Evolutionary conservation across 2,888 invertebrate genomes (phyloP), one percentile per base, ranked within the genome.

Genomic region (Macaria notata): DNA sequence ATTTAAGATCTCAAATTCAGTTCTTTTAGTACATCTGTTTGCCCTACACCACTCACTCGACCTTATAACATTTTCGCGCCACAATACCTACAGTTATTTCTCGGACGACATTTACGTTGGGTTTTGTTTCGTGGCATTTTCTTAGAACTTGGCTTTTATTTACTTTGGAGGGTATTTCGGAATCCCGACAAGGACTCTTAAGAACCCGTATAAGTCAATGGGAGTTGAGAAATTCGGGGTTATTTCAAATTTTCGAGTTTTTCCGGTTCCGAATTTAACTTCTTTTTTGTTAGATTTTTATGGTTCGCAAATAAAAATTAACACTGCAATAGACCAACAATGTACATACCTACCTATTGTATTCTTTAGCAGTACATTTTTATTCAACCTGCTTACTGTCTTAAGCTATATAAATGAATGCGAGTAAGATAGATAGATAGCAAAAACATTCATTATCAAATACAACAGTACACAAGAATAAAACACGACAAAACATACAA

Each of bases 91-190:
- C 19, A 19, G 33, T 36, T 6, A 36, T 36, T 6, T 36, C 33
- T 3, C 33, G 33, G 33, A 36, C 33, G 33, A 36, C 33, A 36
- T 36, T 36, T 36, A 36, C 5, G 33, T 36, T 7, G 33, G 42
- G 42, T 41, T 49, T 42, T 49, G 49, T 49, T 49, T 42, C 42
- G 7, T 9, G 39, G 41, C 41, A 31, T 41, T 49, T 49, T 49
- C 41, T 31, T n/a, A 42, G 31, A 49, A 49, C 41, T 42, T 9
- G 42, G 9, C 7, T n/a, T 30, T 42, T 49, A 31, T 49, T 49
- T 9, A 31, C 49, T 49, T 49, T 43, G 7, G 31, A 43, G 19
- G 43, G 29, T 49, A 49, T 49, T 43, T 43, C 33, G 3, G 49
- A 49, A 33, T 3, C 31, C 49, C 5, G 8, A 42, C 31, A 42